Evolutionary conservation across 2,113 vertebrate species (phyloP).

Genomic region (Sinocyclocheilus anophthalmus): DNA sequence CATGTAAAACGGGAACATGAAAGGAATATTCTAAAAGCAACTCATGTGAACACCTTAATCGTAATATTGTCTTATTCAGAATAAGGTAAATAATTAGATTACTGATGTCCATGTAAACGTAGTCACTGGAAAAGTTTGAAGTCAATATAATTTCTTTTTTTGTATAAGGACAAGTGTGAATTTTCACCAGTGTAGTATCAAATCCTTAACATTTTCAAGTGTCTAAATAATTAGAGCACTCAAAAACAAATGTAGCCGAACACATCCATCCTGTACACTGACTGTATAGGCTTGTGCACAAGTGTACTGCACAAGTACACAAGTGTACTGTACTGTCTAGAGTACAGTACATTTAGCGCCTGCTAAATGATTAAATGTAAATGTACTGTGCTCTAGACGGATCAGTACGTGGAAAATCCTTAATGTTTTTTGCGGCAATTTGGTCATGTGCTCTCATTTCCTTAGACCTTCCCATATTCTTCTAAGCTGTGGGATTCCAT

Average conservation of each 20-base stretch:
- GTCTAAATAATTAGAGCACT: background rate
- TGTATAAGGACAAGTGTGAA: background rate
- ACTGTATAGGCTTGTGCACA: background rate
- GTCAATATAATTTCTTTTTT: background rate
- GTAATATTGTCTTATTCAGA: no score
- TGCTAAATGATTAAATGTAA: no score
- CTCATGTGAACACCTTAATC: no score
- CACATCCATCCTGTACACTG: no score
- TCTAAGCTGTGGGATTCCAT: constrained; percentile 83
- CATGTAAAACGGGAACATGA: no score
- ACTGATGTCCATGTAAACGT: no score
- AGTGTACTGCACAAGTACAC: no score
- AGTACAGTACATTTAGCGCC: no score
- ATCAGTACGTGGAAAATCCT: background rate
- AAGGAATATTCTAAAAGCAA: no score
- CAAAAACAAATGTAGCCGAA: background rate
- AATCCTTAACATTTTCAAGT: background rate
- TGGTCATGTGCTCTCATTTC: background rate
- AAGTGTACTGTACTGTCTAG: no score
- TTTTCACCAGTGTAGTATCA: background rate
- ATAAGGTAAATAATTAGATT: no score
- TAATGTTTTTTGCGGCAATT: background rate
- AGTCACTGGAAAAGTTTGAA: background rate
- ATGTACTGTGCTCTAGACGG: background rate
- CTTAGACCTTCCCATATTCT: constrained; percentile 89